Percentiles rank a stretch among this genome's conserved stretches.
These are phyloP conservation scores for Camponotus fellah DNA, from an alignment of 2,888 invertebrate species.

Conservation along the genomic window DNA sequence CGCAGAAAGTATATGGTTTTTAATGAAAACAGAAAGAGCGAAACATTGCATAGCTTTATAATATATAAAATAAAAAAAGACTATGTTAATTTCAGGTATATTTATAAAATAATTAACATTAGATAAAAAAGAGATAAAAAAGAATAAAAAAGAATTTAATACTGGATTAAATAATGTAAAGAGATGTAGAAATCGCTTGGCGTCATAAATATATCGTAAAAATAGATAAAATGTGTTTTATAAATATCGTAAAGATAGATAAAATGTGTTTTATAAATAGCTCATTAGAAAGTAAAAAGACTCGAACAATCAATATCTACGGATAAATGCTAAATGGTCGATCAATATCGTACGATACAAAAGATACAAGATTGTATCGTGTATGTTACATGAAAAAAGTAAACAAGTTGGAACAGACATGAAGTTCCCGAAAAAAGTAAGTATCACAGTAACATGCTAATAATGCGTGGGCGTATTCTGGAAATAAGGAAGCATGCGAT, in stretches of 20 bases:
- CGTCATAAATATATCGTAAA: slow-evolving; percentile 32
- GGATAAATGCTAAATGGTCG: slow-evolving; percentile 20
- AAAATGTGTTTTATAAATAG: slow-evolving; percentile 36
- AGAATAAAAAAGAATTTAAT: slow-evolving; percentile 37
- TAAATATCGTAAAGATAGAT: slow-evolving; percentile 35
- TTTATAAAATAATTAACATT: slow-evolving; percentile 22
- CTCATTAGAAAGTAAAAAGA: slow-evolving; percentile 16
- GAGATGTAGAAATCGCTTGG: slow-evolving; percentile 48
- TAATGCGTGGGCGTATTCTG: slow-evolving; percentile 65
- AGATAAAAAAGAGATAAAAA: neutral
- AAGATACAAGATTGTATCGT: neutral
- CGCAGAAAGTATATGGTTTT: neutral
- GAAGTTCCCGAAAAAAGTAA: slow-evolving; percentile 40
- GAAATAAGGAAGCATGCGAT: slow-evolving; percentile 65
- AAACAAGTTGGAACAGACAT: slow-evolving; percentile 2
- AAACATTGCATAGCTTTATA: neutral
- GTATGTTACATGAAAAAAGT: slow-evolving; percentile 9
- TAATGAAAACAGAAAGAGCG: neutral
- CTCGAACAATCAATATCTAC: neutral
- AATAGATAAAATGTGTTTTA: slow-evolving; percentile 40
- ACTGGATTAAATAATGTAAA: slow-evolving; percentile 32
- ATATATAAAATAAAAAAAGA: neutral
- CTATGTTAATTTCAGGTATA: neutral
- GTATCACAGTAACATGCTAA: slow-evolving; percentile 68
- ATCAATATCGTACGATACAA: slow-evolving; percentile 20